Base-by-base conservation (phyloP, 2,888 invertebrate genomes). In the Atrina japonica region DNA sequence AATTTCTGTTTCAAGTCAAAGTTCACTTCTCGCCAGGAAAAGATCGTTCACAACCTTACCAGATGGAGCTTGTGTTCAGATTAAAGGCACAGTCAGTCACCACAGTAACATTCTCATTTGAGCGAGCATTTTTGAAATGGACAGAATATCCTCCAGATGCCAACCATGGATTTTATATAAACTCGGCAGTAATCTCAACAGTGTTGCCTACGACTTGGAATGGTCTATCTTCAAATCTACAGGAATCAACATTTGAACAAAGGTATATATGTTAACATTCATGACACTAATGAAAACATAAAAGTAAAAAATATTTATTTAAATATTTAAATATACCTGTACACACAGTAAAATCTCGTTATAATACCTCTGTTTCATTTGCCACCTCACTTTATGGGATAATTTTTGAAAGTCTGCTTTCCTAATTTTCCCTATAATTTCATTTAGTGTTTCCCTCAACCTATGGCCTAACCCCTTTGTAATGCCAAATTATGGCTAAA, bases 91-190 rank as follows among this genome's bases (percentile, higher is more conserved):
- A 94, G 77, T 95, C 96, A 0, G 93, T 94, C 6, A 95, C 96
- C 0, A 94, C 94, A 75, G 93, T 98, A 60, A 95, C 95, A 9
- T 93, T 97, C 77, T 95, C 97, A 87, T 97, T 98, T 91, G 97
- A 98, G 90, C 96, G 96, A 91, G 95, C 96, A n/a, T 96, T 98
- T 88, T 93, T 98, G 5, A 98, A 98, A 91, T 98, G 99, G 97
- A 96, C 97, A 85, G 99, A 99, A 90, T 99, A 99, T 91, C 99
- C 99, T 16, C 99, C 99, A 0, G 99, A 99, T 93, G 98, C 99
- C 0, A 98, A 98, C 92, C 98, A 99, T 91, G 99, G 99, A 0
- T 98, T 99, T 91, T 97, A 98, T 88, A 94, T 98, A 85, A 96
- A 96, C 5, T 95, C 98, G 35, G 96, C 97, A 21, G 93, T 96